A percentile compares a stretch with the other conserved stretches of the same genome.
Evolutionary conservation across 2,113 vertebrate species (phyloP).

Genomic region (Sisor rabdophorus): DNA sequence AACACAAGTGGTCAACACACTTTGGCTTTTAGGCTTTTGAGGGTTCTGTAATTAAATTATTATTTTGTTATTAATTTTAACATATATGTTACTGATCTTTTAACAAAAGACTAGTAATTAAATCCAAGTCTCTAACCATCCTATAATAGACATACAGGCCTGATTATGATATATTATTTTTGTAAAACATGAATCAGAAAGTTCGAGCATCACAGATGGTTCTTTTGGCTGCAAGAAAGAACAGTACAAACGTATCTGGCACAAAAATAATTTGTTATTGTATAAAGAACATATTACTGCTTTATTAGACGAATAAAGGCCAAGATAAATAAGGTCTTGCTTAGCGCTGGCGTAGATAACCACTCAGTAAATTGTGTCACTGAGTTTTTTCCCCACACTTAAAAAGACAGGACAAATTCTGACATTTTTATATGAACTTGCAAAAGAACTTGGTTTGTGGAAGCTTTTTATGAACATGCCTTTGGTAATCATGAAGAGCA

Average conservation of each 20-base stretch:
- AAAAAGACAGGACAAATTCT: not conserved
- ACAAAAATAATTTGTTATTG: not conserved
- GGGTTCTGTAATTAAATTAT: not conserved
- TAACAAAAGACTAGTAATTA: not conserved
- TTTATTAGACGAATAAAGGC: not conserved
- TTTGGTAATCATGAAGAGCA: too few relatives aligned
- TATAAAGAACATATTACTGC: not conserved
- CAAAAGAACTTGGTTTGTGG: too few relatives aligned
- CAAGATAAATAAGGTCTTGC: not conserved
- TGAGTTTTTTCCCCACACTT: too few relatives aligned
- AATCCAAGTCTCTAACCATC: not conserved
- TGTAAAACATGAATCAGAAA: not conserved
- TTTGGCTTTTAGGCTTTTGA: not conserved
- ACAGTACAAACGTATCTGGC: not conserved
- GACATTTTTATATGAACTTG: not conserved
- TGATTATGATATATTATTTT: not conserved
- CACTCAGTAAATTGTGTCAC: too few relatives aligned
- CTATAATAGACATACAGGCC: not conserved
- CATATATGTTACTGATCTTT: not conserved
- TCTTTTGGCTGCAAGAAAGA: not conserved
- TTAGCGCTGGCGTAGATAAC: not conserved
- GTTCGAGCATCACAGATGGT: not conserved
- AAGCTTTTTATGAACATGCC: too few relatives aligned
- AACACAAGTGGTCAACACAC: not conserved
- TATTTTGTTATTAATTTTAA: not conserved